Evolutionary conservation across 2,797 vertebrate genomes (phyloP), one percentile per base, ranked within the genome.

Genomic region (Lagodon rhomboides): DNA sequence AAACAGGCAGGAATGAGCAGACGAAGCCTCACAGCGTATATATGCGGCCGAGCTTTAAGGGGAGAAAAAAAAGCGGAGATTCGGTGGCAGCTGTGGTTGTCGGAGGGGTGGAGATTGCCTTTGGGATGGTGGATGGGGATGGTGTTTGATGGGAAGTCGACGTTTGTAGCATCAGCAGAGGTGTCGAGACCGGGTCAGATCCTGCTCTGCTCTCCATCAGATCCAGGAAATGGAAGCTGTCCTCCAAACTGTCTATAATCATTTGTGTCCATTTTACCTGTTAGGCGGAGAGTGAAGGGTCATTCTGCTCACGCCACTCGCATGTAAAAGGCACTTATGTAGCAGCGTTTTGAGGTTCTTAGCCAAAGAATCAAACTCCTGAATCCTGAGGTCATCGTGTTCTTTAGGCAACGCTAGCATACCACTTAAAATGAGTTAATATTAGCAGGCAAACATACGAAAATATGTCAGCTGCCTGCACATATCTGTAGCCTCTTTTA

Each of bases 1-100:
- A 92, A 93, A 81, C 85, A 88, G 85, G 73, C 77, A 54, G 71
- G 66, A 79, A 75, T 43, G 83, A 83, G 44, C 54, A 74, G 73
- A 71, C 72, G 22, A 20, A 72, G 15, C 53, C 20, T 80, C 54
- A 1, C 53, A 73, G 82, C 61, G 44, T 67, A 72, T 34, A 34
- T 34, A 30, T 75, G 64, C 30, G 76, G 63, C 25, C n/a, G 23
- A 83, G 66, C 75, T n/a, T 76, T 61, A 6, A 44, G 22, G 54
- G 50, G 66, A 7, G 30, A n/a, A n/a, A 1, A 38, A 34, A 70
- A 49, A 74, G 64, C 51, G 58, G 64, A 2, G 27, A 70, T 49
- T 75, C 50, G 18, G 66, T 15, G 58, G 80, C 75, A 73, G 77
- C 80, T 75, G 77, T 27, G 79, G 86, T 78, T 59, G 81, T 79